These are phyloP conservation scores for Calephelis virginiensis DNA, from an alignment of 1,140 invertebrate species.

Conservation along the genomic window DNA sequence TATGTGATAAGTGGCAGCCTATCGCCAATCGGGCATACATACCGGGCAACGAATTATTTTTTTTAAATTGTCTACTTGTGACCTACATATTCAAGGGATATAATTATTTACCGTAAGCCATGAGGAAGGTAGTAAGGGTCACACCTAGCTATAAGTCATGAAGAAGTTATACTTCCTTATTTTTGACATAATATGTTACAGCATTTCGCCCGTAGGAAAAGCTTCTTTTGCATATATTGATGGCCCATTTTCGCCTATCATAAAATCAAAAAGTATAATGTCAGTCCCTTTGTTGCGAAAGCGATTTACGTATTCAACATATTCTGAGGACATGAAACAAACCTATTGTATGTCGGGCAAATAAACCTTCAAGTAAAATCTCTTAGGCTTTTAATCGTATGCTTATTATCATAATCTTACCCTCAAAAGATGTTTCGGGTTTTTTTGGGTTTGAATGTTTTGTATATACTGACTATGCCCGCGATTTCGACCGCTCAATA, in stretches of 20 bases:
- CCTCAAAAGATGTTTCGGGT: neutral
- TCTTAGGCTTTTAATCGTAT: constrained; percentile 1
- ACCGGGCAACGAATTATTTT: too few species aligned
- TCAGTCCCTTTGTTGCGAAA: constrained; percentile 9
- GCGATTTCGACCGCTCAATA: too few species aligned
- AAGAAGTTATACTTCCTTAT: too few species aligned
- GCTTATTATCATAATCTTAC: constrained; percentile 9
- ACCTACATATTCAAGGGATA: too few species aligned
- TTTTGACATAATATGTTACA: neutral
- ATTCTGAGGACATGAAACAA: constrained; percentile 5
- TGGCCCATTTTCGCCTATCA: neutral
- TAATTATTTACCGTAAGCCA: too few species aligned
- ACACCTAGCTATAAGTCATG: too few species aligned
- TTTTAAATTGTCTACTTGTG: too few species aligned
- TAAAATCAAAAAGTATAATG: neutral
- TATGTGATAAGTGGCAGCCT: too few species aligned
- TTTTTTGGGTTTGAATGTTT: neutral
- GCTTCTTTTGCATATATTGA: neutral
- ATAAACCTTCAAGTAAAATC: constrained; percentile 10
- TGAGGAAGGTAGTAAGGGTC: too few species aligned
- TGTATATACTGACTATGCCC: too few species aligned
- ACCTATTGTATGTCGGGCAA: neutral
- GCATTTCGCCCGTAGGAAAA: neutral
- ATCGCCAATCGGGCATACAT: too few species aligned
- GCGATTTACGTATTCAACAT: constrained; percentile 11